Base-by-base conservation (phyloP, 2,888 invertebrate genomes). In the Hylaea fasciaria region DNA sequence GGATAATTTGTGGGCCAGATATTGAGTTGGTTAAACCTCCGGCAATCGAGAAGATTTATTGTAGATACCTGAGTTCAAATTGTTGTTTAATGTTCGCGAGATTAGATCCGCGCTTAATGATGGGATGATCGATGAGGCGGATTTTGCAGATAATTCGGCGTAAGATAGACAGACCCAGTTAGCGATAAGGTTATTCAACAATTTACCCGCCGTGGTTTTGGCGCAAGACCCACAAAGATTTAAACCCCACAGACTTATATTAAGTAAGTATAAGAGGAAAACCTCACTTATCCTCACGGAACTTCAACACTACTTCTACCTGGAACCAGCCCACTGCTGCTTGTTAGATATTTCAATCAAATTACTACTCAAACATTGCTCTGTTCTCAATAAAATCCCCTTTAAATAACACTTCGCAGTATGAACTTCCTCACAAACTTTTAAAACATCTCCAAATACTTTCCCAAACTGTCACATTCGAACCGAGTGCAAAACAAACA, bases 1-100 rank as follows among this genome's bases (percentile, higher is more conserved):
- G 50, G 44, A 56, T 57, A 57, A 55, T 48, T 70, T 74, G 67
- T 5, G 40, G 49, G 28, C 22, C 9, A 45, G 77, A 74, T 80
- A 80, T 78, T 73, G 82, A 78, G 80, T 72, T 76, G 80, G 77
- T 80, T 78, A 64, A 70, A 53, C 76, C 80, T 72, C 69, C 70
- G 81, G 85, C 83, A 78, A 82, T 85, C 80, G 71, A 57, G 82
- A 82, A 88, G 89, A 89, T 90, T 89, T 85, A 86, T 85, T 85
- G 82, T 89, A 80, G 35, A 85, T 87, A 87, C 89, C 89, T 87
- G 89, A 76, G 82, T 80, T 81, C 81, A 83, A 85, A 88, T 79
- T 85, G 86, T 85, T 87, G 86, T 86, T 88, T 86, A 87, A 87
- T 86, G 82, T 81, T 76, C 70, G 74, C 76, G 79, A 80, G 85